Evolutionary conservation across 2,888 invertebrate genomes (phyloP).

Genomic region (Epiblema foenella): DNA sequence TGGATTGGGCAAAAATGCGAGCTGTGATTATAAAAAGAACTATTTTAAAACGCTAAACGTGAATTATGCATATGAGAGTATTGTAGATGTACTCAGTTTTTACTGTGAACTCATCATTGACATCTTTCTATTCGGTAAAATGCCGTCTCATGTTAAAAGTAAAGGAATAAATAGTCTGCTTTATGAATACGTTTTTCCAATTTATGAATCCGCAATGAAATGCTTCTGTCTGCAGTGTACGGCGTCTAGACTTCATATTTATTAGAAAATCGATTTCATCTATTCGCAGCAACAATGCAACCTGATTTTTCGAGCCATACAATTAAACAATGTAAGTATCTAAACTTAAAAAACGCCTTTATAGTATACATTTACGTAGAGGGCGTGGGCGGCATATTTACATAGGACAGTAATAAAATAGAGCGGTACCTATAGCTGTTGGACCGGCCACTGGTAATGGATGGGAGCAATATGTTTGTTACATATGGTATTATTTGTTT

Average conservation of each 20-base stretch:
- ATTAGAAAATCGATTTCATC: slow-evolving; percentile 6
- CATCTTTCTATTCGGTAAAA: too few species aligned
- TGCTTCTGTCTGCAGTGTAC: slow-evolving; percentile 1
- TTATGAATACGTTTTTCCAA: not conserved
- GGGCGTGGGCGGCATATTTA: slow-evolving; percentile 16
- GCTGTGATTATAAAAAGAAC: too few species aligned
- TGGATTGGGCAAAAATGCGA: too few species aligned
- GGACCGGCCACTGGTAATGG: not conserved
- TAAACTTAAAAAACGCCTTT: slow-evolving; percentile 14
- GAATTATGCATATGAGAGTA: too few species aligned
- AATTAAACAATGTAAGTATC: not conserved
- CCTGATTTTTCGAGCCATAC: not conserved
- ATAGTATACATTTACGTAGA: slow-evolving; percentile 28
- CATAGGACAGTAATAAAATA: slow-evolving; percentile 24
- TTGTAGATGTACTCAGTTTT: too few species aligned
- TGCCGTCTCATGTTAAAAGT: too few species aligned
- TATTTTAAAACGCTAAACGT: too few species aligned
- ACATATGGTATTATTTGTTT: not conserved
- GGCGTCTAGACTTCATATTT: slow-evolving; percentile 15
- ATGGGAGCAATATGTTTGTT: too few species aligned
- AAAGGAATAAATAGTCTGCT: not conserved
- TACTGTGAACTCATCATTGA: too few species aligned
- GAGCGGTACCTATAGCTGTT: not conserved
- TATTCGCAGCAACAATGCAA: slow-evolving; percentile 14
- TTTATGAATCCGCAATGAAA: not conserved